Conservation (phyloP, 2,888 invertebrate genomes). For the Cephus runcator region DNA sequence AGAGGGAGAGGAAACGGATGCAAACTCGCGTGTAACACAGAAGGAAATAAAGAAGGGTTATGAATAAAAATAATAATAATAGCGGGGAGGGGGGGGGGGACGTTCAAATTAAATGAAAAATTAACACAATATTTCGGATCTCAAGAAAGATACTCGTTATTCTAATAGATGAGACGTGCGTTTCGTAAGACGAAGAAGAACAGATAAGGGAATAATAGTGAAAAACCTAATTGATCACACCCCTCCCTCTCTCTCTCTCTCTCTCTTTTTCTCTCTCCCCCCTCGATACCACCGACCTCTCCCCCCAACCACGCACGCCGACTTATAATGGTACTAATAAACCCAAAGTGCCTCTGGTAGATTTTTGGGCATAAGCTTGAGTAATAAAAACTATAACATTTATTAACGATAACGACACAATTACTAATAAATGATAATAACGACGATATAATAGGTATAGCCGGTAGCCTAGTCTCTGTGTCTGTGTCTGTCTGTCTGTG, state of each 20-base stretch:
- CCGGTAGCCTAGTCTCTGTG: conserved; percentile 60
- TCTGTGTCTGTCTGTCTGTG: conserved; percentile 29
- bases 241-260: conserved; percentile 38
- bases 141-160: neutral
- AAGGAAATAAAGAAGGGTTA: neutral
- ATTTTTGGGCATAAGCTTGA: conserved; percentile 66
- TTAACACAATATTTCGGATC: neutral
- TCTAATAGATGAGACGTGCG: neutral
- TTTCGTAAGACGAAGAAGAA: neutral
- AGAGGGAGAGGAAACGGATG: conserved; percentile 16
- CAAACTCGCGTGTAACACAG: conserved; percentile 10
- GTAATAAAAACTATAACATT: conserved; percentile 57
- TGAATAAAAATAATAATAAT: neutral
- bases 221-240: conserved; percentile 16
- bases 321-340: conserved; percentile 65
- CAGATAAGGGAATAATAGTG: conserved; percentile 9
- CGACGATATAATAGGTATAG: conserved; percentile 52
- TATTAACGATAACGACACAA: conserved; percentile 32
- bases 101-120: neutral
- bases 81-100: neutral
- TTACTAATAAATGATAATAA: conserved; percentile 37
- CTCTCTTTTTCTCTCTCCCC: neutral
- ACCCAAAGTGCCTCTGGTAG: conserved; percentile 66
- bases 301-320: conserved; percentile 50
- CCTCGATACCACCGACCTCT: neutral